These are phyloP conservation scores for Cyprinodon tularosa DNA, from an alignment of 2,113 vertebrate species.

Conservation along the genomic window DNA sequence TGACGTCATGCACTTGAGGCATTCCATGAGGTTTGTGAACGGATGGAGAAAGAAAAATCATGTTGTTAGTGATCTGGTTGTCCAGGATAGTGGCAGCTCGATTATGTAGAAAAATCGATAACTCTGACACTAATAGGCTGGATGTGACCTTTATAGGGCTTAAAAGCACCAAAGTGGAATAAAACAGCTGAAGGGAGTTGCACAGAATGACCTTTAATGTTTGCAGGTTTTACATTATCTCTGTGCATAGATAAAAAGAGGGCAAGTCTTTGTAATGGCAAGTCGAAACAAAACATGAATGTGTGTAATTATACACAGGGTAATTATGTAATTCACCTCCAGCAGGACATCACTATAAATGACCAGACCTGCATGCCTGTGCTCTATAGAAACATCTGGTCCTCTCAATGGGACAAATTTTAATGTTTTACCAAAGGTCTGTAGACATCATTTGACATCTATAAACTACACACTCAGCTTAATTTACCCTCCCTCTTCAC, in stretches of 20 bases:
- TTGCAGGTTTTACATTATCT: conserved; percentile 4
- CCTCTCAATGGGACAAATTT: conserved; percentile 1
- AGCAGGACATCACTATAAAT: conserved; percentile 14
- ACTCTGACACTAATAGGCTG: conserved; percentile 24
- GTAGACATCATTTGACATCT: conserved; percentile 27
- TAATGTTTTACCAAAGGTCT: conserved; percentile 6
- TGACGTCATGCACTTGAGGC: conserved; percentile 72
- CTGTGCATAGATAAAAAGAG: conserved; percentile 1
- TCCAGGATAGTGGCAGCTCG: conserved; percentile 3
- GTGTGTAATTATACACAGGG: background rate
- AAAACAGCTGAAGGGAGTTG: conserved; percentile 1
- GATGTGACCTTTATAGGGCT: conserved; percentile 22
- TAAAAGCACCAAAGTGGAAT: conserved; percentile 18
- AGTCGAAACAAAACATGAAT: background rate
- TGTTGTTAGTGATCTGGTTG: conserved; percentile 13
- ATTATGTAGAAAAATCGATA: conserved; percentile 41
- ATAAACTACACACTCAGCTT: conserved; percentile 2
- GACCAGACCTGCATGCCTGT: conserved; percentile 18
- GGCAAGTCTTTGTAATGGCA: background rate
- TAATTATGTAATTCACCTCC: conserved; percentile 9
- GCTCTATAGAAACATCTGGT: conserved; percentile 11
- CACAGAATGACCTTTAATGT: conserved; percentile 32
- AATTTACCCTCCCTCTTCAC: conserved; percentile 29
- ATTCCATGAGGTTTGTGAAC: conserved; percentile 61
- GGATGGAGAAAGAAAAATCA: conserved; percentile 48